These are phyloP conservation scores for Temnothorax ravouxi DNA, from an alignment of 2,888 invertebrate species.

Conservation along the genomic window DNA sequence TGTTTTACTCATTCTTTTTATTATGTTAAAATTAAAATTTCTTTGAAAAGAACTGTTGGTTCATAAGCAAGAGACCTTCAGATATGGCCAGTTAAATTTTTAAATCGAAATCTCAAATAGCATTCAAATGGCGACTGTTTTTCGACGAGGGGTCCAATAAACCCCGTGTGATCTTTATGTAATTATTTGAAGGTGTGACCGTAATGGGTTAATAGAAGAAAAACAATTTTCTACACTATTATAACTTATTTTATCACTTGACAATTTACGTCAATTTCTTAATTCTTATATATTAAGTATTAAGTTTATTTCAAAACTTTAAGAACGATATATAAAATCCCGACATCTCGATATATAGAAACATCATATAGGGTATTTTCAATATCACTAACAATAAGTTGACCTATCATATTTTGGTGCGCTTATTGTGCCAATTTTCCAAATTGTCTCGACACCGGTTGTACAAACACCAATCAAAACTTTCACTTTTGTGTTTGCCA, in stretches of 20 bases:
- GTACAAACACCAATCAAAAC: background rate
- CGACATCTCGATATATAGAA: background rate
- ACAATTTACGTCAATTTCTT: background rate
- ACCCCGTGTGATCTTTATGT: no score
- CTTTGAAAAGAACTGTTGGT: no score
- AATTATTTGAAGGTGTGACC: no score
- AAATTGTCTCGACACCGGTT: background rate
- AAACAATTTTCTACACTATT: background rate
- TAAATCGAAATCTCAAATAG: no score
- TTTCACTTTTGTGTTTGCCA: background rate
- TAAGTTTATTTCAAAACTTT: background rate
- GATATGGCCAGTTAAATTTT: no score
- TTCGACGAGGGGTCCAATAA: no score
- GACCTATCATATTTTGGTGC: background rate
- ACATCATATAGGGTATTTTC: background rate
- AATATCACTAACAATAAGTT: no score
- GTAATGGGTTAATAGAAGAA: background rate
- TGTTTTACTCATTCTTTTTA: no score
- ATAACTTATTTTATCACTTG: background rate
- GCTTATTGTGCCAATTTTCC: background rate
- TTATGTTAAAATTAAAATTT: no score
- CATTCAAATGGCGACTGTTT: no score
- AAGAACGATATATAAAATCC: background rate
- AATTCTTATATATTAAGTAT: background rate
- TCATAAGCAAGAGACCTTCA: no score